phyloP scores from a whole-genome alignment of 1,140 invertebrate species.

The Vanessa tameamea region DNA sequence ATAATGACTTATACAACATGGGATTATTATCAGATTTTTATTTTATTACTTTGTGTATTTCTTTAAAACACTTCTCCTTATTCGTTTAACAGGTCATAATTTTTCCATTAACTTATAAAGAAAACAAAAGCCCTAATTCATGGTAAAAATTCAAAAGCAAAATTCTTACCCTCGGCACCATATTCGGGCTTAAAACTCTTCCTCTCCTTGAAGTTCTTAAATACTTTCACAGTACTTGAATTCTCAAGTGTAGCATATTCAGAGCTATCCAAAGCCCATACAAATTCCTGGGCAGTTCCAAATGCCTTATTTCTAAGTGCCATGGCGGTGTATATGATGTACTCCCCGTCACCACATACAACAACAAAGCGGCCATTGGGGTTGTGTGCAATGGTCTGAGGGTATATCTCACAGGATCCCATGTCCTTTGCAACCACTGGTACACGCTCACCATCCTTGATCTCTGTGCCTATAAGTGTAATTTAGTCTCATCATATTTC shows the following conservation, averaged over 20 bases:
- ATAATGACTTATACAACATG: too few species aligned
- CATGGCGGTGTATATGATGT: slow-evolving; percentile 99
- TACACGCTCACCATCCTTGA: slow-evolving; percentile 95
- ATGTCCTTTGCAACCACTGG: slow-evolving; percentile 98
- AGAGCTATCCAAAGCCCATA: slow-evolving; percentile 98
- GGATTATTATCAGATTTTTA: background rate
- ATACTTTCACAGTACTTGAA: slow-evolving; percentile 94
- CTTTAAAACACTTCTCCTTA: background rate
- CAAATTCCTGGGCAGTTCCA: slow-evolving; percentile 98
- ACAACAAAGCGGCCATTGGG: slow-evolving; percentile 99
- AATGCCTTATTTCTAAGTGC: slow-evolving; percentile 99
- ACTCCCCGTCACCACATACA: slow-evolving; percentile 99
- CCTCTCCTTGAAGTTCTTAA: slow-evolving; percentile 99
- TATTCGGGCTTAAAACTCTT: slow-evolving; percentile 97
- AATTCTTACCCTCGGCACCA: slow-evolving; percentile 90
- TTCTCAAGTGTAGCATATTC: slow-evolving; percentile 97
- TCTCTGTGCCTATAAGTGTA: slow-evolving; percentile 81
- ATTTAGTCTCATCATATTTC: background rate
- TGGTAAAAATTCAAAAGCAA: background rate
- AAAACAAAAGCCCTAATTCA: background rate
- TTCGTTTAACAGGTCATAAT: too few species aligned
- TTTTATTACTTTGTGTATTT: background rate
- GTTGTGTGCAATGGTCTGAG: slow-evolving; percentile 98
- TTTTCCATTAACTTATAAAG: too few species aligned
- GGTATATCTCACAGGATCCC: slow-evolving; percentile 99